These are phyloP conservation scores for Syndactyla subalaris DNA, from an alignment of 2,797 vertebrate species.

Conservation along the genomic window DNA sequence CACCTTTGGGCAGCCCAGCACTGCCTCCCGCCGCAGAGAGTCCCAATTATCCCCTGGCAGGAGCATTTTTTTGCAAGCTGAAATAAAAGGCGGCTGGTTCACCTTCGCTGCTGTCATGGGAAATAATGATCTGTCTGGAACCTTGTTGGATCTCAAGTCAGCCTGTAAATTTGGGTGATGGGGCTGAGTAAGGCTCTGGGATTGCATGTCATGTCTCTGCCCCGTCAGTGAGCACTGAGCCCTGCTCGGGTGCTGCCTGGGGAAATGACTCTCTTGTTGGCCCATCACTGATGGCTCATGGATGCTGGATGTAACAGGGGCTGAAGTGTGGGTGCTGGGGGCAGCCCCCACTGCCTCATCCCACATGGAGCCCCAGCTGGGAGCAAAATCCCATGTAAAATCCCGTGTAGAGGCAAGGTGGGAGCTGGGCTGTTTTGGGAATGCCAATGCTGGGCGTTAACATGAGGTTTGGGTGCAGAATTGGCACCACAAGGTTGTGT, in stretches of 20 bases:
- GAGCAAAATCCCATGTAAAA: neutral
- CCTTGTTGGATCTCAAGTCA: neutral
- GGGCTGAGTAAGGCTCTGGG: neutral
- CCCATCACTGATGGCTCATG: accelerated
- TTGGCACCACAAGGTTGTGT: accelerated
- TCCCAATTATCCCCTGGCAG: conserved; percentile 22
- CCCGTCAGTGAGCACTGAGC: accelerated
- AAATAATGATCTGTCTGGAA: neutral
- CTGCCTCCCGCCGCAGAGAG: neutral
- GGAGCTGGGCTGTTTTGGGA: neutral
- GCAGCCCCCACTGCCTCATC: neutral
- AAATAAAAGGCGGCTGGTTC: neutral
- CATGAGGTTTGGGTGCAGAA: neutral
- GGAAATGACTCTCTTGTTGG: neutral
- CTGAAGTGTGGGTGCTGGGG: neutral
- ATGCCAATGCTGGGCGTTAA: neutral
- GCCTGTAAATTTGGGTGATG: neutral
- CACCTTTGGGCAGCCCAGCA: neutral
- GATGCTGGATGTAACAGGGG: neutral
- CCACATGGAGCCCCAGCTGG: accelerated
- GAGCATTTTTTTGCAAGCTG: conserved; percentile 10
- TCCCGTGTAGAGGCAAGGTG: accelerated
- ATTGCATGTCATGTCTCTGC: neutral
- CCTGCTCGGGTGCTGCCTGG: neutral
- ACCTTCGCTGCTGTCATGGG: neutral